Percentiles rank a stretch among this genome's conserved stretches.
phyloP scores from a whole-genome alignment of 2,888 invertebrate species.

The Papilio gigon region DNA sequence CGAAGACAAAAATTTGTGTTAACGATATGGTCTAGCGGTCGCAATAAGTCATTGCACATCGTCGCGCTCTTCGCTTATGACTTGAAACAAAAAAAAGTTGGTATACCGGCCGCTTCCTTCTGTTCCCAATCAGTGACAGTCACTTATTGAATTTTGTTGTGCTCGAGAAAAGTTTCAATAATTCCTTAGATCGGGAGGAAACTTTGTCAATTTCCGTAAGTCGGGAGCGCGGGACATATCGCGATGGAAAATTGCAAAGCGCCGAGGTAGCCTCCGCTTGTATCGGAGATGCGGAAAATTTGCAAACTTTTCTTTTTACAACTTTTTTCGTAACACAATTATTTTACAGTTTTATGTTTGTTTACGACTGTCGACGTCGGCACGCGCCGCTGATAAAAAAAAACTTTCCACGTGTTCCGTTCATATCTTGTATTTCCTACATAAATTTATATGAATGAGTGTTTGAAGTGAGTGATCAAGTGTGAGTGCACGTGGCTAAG shows the following conservation, averaged over 20 bases:
- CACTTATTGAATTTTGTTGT: conserved; percentile 82
- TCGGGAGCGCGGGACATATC: conserved; percentile 64
- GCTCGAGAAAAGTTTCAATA: conserved; percentile 76
- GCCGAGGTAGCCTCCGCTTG: conserved; percentile 43
- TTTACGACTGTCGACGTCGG: conserved; percentile 14
- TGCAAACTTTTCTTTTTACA: conserved; percentile 34
- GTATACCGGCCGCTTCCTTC: conserved; percentile 45
- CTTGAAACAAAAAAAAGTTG: conserved; percentile 44
- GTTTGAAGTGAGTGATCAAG: neutral
- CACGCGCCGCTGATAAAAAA: neutral
- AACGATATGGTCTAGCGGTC: too few relatives aligned
- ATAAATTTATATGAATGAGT: too few relatives aligned
- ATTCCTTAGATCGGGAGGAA: conserved; percentile 70
- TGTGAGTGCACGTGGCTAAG: too few relatives aligned
- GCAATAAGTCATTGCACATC: neutral
- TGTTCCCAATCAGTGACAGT: conserved; percentile 75
- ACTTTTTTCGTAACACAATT: conserved; percentile 37
- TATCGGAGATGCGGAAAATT: conserved; percentile 37
- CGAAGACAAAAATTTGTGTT: too few relatives aligned
- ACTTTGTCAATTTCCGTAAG: conserved; percentile 81
- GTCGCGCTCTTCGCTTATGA: conserved; percentile 12
- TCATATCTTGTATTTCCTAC: too few relatives aligned
- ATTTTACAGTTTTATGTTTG: conserved; percentile 39
- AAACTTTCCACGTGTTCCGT: neutral
- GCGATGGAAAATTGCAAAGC: conserved; percentile 60